These are phyloP conservation scores for Invenusta paracnida DNA, from an alignment of 2,888 invertebrate species.

Conservation along the genomic window DNA sequence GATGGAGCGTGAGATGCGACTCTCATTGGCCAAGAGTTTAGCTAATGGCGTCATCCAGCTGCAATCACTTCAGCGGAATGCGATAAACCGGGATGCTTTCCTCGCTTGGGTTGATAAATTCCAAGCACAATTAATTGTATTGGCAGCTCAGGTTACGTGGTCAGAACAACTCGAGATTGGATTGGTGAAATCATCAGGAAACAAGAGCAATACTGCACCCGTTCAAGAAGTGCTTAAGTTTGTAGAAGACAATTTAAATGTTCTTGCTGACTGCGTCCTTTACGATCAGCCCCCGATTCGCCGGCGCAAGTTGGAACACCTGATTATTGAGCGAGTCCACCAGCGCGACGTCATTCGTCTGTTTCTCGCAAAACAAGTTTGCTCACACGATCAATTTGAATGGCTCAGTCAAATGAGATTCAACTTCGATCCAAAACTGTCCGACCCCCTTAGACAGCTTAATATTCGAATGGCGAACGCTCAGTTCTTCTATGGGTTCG, in stretches of 20 bases:
- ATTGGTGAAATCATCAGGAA: not conserved
- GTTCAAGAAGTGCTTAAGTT: slow-evolving; percentile 67
- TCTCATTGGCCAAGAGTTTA: slow-evolving; percentile 83
- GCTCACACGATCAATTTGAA: slow-evolving; percentile 84
- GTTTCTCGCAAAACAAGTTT: slow-evolving; percentile 78
- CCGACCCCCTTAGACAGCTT: slow-evolving; percentile 82
- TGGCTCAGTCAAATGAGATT: slow-evolving; percentile 99
- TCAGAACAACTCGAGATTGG: slow-evolving; percentile 81
- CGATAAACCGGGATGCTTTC: slow-evolving; percentile 66
- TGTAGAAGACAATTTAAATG: slow-evolving; percentile 85
- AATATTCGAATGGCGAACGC: slow-evolving; percentile 96
- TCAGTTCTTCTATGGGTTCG: slow-evolving; percentile 91
- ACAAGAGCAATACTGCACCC: slow-evolving; percentile 24
- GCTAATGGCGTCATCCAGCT: slow-evolving; percentile 72
- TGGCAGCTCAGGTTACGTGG: slow-evolving; percentile 96
- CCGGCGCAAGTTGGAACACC: slow-evolving; percentile 75
- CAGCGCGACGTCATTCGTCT: slow-evolving; percentile 91
- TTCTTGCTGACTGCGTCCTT: slow-evolving; percentile 94
- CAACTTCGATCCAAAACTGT: slow-evolving; percentile 93
- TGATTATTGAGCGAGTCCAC: slow-evolving; percentile 97
- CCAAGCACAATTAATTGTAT: slow-evolving; percentile 80
- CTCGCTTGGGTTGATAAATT: slow-evolving; percentile 80
- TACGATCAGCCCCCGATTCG: slow-evolving; percentile 92
- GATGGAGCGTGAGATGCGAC: slow-evolving; percentile 93
- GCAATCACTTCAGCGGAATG: slow-evolving; percentile 57